Base-by-base conservation (phyloP, 2,797 vertebrate genomes). In the Natrix natrix region DNA sequence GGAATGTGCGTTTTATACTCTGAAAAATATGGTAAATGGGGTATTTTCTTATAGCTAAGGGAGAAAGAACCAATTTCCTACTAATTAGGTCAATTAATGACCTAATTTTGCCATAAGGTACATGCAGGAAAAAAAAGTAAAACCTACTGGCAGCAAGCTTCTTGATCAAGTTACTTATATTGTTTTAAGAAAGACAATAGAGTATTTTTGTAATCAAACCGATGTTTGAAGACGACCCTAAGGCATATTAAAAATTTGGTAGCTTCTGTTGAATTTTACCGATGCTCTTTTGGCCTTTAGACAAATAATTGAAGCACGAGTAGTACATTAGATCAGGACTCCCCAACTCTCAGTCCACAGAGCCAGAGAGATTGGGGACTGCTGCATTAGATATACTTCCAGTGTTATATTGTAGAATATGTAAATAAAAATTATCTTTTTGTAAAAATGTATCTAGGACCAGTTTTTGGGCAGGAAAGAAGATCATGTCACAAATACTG, bases 201-300 rank as follows among this genome's bases (percentile, higher is more conserved):
- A 92, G 66, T 1, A 1, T 0, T 0, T 12, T 83, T 0, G 0
- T 61, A 90, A 24, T 60, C 55, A 60, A 37, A 37, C 22, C 87
- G 8, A 2, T 17, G 60, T 17, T 61, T 74, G n/a, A 56, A 12
- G 28, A 16, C 61, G 16, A n/a, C 32, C 17, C 16, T 54, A 37
- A 16, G n/a, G 57, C 8, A 28, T 56, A 55, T 48, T 48, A 0
- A 0, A 59, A 90, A 89, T 20, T 32, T 1, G 52, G n/a, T 86
- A 63, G 12, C 32, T 66, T 57, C 66, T 8, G 12, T 32, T 63
- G 56, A 59, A 5, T 66, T 13, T 92, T 66, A 52, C 10, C 92
- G 0, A 28, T 0, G 8, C 2, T 20, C 12, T 52, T n/a, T 54
- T 61, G 59, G 48, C n/a, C 8, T 52, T 78, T 78, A 20, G 69